phyloP scores from a whole-genome alignment of 2,113 vertebrate genomes.

The Rhegmatorhina hoffmannsi region DNA sequence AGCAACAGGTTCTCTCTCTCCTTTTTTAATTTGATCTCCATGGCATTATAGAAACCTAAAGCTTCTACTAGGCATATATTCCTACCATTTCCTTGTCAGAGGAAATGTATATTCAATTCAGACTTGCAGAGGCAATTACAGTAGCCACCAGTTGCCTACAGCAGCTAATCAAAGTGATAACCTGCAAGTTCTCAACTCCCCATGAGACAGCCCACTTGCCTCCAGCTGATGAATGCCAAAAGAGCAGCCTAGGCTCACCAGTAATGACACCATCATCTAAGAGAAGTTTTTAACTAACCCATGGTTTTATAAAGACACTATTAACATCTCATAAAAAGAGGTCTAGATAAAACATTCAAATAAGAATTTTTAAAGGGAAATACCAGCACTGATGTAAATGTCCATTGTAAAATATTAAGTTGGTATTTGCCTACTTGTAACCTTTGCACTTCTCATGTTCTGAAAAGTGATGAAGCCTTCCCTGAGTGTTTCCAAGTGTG shows the following conservation, averaged over 20 bases:
- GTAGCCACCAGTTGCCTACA: constrained; percentile 45
- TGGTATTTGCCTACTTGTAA: constrained; percentile 6
- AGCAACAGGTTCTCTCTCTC: constrained; percentile 24
- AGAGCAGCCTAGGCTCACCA: constrained; percentile 2
- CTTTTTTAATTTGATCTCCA: constrained; percentile 59
- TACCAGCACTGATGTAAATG: not conserved
- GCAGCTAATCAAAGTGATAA: constrained; percentile 60
- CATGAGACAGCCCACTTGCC: not conserved
- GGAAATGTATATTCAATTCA: constrained; percentile 54
- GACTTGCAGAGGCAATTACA: constrained; percentile 29
- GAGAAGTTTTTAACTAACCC: constrained; percentile 33
- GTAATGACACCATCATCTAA: not conserved
- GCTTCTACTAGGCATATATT: constrained; percentile 32
- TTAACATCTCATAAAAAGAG: constrained; percentile 11
- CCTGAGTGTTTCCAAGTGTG: not conserved
- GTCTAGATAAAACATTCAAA: not conserved
- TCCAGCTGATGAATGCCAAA: constrained; percentile 40
- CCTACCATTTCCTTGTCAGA: constrained; percentile 18
- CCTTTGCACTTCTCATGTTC: not conserved
- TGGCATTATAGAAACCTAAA: constrained; percentile 31
- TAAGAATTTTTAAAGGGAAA: not conserved
- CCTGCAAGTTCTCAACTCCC: constrained; percentile 42
- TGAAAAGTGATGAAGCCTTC: not conserved
- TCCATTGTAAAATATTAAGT: not conserved
- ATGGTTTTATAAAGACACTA: not conserved